Base-by-base conservation (phyloP, 1,140 invertebrate species). In the Lethrus apterus region DNA sequence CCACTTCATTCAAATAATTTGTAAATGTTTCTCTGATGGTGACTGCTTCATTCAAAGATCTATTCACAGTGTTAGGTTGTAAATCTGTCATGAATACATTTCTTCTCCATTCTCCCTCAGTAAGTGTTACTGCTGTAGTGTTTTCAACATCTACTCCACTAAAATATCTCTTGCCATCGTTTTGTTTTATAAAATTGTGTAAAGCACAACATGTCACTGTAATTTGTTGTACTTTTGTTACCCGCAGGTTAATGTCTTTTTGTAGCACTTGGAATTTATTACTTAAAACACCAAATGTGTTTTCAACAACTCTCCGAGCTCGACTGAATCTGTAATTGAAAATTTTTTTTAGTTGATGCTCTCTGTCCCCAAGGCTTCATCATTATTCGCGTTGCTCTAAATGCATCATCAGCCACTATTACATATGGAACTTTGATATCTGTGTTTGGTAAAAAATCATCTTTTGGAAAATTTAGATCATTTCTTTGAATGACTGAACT, bases 251-350 rank as follows among this genome's bases (percentile, higher is more conserved):
- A 36, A 36, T 4, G 14, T 14, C 10, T 10, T 8, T 36, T 36
- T 17, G 19, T 15, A 36, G 18, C n/a, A 36, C 19, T 18, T 18
- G 7, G 19, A 36, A 36, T 20, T 18, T 36, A 36, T 36, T 36
- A 18, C 42, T 41, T 7, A 54, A 26, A 8, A 55, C 52, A 11
- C 53, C 53, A 38, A 55, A 52, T n/a, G 46, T 3, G 32, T 51
- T 50, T 51, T 54, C 48, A 13, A 48, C 29, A 1, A 40, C 24
- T 21, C 48, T 38, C 19, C 49, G 30, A 14, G 31, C 49, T 24
- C 50, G 29, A 14, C 26, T 36, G 17, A 33, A 11, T 33, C 31
- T 36, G 13, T 36, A 36, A 36, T 36, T 36, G 13, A 36, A 36
- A 10, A 36, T 36, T 18, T 18, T 17, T n/a, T 36, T 10, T 36